Conservation (phyloP, 2,113 vertebrate species). For the Noctilio leporinus region DNA sequence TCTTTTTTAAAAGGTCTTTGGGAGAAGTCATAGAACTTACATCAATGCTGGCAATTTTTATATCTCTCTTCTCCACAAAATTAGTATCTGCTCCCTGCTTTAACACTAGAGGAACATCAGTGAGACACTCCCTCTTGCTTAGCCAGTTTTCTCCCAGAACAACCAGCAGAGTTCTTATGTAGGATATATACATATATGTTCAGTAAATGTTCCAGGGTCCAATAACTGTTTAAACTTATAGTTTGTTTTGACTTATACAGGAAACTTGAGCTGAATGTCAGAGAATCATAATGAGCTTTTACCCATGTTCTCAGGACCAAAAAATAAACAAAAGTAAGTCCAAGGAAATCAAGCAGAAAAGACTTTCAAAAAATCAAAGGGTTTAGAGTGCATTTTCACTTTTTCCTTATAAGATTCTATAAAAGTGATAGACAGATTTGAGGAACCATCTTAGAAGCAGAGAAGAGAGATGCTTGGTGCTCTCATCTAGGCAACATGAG, state of each 20-base stretch:
- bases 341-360: constrained; percentile 50
- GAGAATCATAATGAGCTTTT: constrained; percentile 44
- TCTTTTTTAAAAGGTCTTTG: not conserved
- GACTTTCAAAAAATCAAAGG: constrained; percentile 1
- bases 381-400: not conserved
- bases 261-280: constrained; percentile 57
- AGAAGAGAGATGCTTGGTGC: not conserved
- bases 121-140: not conserved
- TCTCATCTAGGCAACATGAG: not conserved
- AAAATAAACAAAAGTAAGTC: constrained; percentile 41
- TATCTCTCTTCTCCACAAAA: not conserved
- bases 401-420: not conserved
- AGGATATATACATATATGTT: not conserved
- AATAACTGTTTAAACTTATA: constrained; percentile 45
- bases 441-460: not conserved
- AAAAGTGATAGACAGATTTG: not conserved
- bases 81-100: not conserved
- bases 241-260: constrained; percentile 40
- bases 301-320: constrained; percentile 10
- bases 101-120: not conserved
- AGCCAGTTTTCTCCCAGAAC: not conserved
- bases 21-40: not conserved
- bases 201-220: constrained; percentile 4
- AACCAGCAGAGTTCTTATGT: not conserved
- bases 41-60: not conserved